Evolutionary conservation across 2,888 invertebrate species (phyloP).

Genomic region (Apomyelois bistriatella): DNA sequence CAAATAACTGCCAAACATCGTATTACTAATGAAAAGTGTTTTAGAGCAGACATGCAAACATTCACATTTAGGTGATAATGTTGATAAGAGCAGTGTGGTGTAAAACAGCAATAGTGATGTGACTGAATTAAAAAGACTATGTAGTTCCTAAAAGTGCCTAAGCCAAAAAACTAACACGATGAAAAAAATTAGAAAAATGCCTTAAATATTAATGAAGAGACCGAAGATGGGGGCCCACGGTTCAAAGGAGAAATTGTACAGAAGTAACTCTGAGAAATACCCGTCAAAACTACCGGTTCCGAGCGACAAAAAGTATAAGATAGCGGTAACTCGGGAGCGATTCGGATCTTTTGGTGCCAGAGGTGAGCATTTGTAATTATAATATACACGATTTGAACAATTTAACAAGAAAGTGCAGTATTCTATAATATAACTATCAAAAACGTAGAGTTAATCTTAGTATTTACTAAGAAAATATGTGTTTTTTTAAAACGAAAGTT

Average conservation of each 20-base stretch:
- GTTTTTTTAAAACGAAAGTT: too few species aligned
- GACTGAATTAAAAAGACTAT: slow-evolving; percentile 36
- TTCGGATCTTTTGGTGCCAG: slow-evolving; percentile 86
- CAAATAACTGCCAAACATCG: neutral
- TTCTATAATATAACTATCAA: too few species aligned
- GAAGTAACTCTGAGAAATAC: slow-evolving; percentile 82
- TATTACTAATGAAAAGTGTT: slow-evolving; percentile 15
- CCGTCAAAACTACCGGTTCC: slow-evolving; percentile 78
- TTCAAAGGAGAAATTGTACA: slow-evolving; percentile 86
- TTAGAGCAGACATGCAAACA: slow-evolving; percentile 28
- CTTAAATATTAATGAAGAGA: slow-evolving; percentile 56
- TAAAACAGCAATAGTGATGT: slow-evolving; percentile 42
- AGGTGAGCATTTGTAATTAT: slow-evolving; percentile 59
- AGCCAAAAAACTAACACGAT: slow-evolving; percentile 9
- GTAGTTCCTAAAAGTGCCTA: slow-evolving; percentile 45
- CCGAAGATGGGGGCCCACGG: slow-evolving; percentile 87
- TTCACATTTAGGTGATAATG: slow-evolving; percentile 33
- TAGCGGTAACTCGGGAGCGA: slow-evolving; percentile 83
- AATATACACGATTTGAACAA: neutral
- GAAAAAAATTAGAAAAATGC: slow-evolving; percentile 39
- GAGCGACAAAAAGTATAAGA: slow-evolving; percentile 78
- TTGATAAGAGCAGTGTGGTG: slow-evolving; percentile 25
- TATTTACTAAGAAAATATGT: too few species aligned
- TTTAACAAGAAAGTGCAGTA: neutral
- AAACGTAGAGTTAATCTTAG: too few species aligned